Evolutionary conservation across 1,140 invertebrate genomes (phyloP).

Genomic region (Papilio glaucus): DNA sequence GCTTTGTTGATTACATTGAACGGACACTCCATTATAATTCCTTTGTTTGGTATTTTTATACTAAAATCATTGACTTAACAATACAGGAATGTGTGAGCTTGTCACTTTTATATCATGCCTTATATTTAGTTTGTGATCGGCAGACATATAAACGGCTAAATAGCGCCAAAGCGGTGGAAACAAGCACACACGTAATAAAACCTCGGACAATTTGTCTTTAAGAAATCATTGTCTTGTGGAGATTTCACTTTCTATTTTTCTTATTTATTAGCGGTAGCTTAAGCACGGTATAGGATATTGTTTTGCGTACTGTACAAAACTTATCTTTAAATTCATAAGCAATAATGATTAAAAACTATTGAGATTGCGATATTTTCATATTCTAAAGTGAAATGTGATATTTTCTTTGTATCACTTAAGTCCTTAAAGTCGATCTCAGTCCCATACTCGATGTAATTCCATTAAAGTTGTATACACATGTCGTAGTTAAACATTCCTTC

Average conservation of each 20-base stretch:
- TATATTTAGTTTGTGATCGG: conserved; percentile 53
- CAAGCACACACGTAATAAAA: conserved; percentile 42
- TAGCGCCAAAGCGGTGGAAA: background rate
- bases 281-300: conserved; percentile 67
- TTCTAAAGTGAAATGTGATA: conserved; percentile 79
- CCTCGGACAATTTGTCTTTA: conserved; percentile 40
- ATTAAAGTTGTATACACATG: conserved; percentile 9
- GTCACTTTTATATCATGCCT: conserved; percentile 63
- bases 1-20: conserved; percentile 2
- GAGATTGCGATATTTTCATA: conserved; percentile 75
- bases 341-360: conserved; percentile 65
- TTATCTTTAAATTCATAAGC: conserved; percentile 64
- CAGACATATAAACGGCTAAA: conserved; percentile 38
- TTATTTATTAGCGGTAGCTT: conserved; percentile 77
- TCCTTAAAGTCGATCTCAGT: conserved; percentile 42
- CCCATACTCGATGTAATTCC: conserved; percentile 1
- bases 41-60: conserved; percentile 77
- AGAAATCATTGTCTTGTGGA: conserved; percentile 56
- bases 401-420: conserved; percentile 65
- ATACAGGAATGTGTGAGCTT: conserved; percentile 80
- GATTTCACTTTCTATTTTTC: conserved; percentile 59
- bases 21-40: conserved; percentile 47
- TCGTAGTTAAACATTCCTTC: conserved; percentile 32
- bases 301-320: conserved; percentile 74
- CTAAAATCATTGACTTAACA: conserved; percentile 65